Percentiles rank a stretch among this genome's conserved stretches.
Evolutionary conservation across 2,113 vertebrate genomes (phyloP).

Genomic region (Cyprinodon tularosa): DNA sequence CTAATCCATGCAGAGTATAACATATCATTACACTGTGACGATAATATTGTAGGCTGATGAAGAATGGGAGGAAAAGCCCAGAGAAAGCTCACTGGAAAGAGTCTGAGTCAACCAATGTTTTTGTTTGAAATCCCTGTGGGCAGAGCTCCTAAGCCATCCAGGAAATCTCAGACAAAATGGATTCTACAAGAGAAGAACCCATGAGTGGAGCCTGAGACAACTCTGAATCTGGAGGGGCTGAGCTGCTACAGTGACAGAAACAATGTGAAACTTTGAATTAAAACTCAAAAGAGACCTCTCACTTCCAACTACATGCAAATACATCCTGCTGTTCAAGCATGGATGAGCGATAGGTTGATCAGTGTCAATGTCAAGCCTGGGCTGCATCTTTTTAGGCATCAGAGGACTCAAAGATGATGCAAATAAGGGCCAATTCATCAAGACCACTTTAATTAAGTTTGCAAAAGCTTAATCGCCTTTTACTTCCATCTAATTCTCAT

Average conservation of each 20-base stretch:
- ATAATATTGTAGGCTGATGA: conserved; percentile 37
- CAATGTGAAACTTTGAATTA: conserved; percentile 3
- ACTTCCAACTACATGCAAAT: background rate
- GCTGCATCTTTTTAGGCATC: background rate
- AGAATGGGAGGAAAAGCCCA: conserved; percentile 1
- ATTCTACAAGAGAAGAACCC: conserved; percentile 22
- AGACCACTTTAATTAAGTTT: background rate
- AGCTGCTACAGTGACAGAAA: background rate
- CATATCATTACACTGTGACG: conserved; percentile 57
- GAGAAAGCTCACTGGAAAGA: conserved; percentile 30
- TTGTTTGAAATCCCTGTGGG: conserved; percentile 30
- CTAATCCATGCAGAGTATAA: conserved; percentile 60
- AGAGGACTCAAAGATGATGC: conserved; percentile 7
- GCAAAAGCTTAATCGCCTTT: background rate
- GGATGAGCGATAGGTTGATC: background rate
- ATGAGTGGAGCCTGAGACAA: conserved; percentile 6
- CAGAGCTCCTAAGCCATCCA: conserved; percentile 19
- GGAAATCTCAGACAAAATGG: conserved; percentile 50
- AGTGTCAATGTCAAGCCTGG: background rate
- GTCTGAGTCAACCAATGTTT: conserved; percentile 30
- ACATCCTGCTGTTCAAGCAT: background rate
- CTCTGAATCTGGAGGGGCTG: conserved; percentile 5
- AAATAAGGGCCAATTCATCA: background rate
- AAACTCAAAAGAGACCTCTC: background rate
- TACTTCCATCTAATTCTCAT: background rate